Conservation (phyloP, 2,113 vertebrate species). For the Halichoeres trimaculatus region DNA sequence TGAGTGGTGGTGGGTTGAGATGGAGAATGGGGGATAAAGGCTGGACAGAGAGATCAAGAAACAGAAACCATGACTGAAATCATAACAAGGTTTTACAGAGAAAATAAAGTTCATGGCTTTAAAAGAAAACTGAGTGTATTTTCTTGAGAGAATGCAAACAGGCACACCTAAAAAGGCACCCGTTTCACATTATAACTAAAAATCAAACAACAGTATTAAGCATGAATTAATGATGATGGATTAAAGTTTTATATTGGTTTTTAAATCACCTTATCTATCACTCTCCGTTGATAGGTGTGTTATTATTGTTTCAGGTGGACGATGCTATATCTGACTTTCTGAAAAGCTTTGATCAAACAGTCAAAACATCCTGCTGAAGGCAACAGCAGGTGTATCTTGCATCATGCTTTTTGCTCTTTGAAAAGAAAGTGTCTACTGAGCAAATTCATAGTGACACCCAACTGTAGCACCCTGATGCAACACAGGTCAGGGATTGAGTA, state of each 20-base stretch:
- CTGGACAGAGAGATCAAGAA: not conserved
- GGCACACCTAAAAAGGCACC: no score
- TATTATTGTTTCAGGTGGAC: not conserved
- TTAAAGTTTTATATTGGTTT: not conserved
- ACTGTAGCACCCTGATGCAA: constrained; percentile 72
- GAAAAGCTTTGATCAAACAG: not conserved
- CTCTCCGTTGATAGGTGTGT: not conserved
- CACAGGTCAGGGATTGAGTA: constrained; percentile 57
- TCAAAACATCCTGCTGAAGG: constrained; percentile 35
- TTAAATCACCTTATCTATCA: not conserved
- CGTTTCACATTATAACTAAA: no score
- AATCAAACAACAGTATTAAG: no score
- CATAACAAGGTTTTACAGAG: constrained; percentile 6
- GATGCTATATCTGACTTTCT: not conserved
- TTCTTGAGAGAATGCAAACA: not conserved
- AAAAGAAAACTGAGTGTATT: not conserved
- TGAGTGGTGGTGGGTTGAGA: not conserved
- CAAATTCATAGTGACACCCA: constrained; percentile 50
- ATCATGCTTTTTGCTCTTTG: constrained; percentile 64
- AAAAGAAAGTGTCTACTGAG: constrained; percentile 58
- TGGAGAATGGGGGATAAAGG: not conserved
- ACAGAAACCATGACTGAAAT: constrained; percentile 2
- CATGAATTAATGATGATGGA: no score
- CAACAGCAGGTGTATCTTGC: constrained; percentile 68
- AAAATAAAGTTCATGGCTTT: not conserved